Evolutionary conservation across 1,140 invertebrate species (phyloP), one percentile per base, ranked within the genome.

Genomic region (Drosophila santomea): DNA sequence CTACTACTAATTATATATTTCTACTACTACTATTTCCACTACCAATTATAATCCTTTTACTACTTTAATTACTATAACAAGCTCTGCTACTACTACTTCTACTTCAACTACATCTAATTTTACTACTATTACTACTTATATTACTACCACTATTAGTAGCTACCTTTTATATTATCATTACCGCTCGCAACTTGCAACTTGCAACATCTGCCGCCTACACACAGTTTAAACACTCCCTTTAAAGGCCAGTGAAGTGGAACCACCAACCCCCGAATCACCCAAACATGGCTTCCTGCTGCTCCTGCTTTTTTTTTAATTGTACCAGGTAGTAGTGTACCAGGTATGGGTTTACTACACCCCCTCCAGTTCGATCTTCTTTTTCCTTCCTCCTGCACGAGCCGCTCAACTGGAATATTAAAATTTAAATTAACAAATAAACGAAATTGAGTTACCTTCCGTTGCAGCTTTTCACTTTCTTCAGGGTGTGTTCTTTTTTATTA

Each of bases 341-440:
- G 17, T 17, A 17, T 17, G 17, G 17, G 17, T 20, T 1, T 20
- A 20, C 1, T 68, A 36, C 0, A 3, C 38, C 38, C 4, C 12
- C 38, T 39, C 38, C n/a, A 39, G n/a, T 32, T 35, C 15, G 1
- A 51, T 41, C 25, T 4, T 20, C 11, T n/a, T 12, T 12, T 32
- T 12, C 15, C 1, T 20, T 28, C 3, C 62, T 63, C 2, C 3
- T 15, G 14, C 35, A 35, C 32, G 45, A 43, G 45, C 44, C 58
- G 38, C 39, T 48, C 38, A 47, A 72, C 52, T 52, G 55, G 68
- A 68, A 60, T 77, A 77, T 77, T 63, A 68, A 77, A 77, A 77
- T 68, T 76, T 67, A 77, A 77, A 77, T 77, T 77, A 77, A 77
- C 62, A 77, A 77, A 77, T 71, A 71, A 78, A 56, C 54, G 58